Conservation (phyloP, 2,888 invertebrate species). For the Serripes groenlandicus region DNA sequence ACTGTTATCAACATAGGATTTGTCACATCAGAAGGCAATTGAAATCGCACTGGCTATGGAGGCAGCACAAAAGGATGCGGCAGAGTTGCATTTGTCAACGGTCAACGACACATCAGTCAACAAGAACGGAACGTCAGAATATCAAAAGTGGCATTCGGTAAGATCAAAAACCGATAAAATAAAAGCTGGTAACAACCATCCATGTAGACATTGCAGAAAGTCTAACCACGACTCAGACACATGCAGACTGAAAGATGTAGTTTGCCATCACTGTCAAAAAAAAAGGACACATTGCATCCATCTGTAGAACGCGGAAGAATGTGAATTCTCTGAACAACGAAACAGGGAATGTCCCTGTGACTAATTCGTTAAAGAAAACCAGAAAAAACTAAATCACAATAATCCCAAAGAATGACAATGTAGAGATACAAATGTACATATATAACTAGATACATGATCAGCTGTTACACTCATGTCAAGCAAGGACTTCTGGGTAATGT, state of each 20-base stretch:
- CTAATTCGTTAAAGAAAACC: not conserved
- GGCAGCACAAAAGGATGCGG: conserved; percentile 22
- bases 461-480: conserved; percentile 27
- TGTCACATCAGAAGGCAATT: conserved; percentile 31
- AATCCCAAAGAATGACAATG: not conserved
- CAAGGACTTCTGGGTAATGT: not conserved
- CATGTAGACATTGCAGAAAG: not conserved
- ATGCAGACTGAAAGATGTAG: not conserved
- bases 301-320: not conserved
- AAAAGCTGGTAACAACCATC: no score
- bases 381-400: not conserved
- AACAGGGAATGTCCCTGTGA: not conserved
- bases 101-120: no score
- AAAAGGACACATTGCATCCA: not conserved
- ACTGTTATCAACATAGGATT: conserved; percentile 34
- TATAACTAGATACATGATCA: conserved; percentile 55
- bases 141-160: no score
- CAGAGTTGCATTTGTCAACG: not conserved
- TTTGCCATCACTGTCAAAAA: not conserved
- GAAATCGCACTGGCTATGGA: conserved; percentile 29
- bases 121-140: no score
- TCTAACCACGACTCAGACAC: not conserved
- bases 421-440: not conserved
- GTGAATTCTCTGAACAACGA: not conserved
- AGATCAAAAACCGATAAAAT: no score